phyloP scores from a whole-genome alignment of 2,113 vertebrate genomes.

The Caloenas nicobarica region DNA sequence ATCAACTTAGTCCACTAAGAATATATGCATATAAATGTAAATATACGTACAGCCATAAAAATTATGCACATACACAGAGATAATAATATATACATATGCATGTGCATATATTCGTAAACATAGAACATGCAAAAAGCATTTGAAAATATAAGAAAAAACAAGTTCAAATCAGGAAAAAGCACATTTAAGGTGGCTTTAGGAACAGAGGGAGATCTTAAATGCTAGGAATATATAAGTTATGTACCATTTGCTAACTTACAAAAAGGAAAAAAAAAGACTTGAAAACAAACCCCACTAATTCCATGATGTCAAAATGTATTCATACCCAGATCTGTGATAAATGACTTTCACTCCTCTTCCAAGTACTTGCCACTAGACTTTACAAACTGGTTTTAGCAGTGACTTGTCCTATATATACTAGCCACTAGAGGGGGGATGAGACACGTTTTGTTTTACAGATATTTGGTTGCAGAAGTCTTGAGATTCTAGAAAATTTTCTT shows the following conservation, averaged over 20 bases:
- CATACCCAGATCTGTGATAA: background rate
- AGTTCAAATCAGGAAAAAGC: background rate
- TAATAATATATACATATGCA: background rate
- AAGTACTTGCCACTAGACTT: background rate
- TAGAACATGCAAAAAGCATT: background rate
- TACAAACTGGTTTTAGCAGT: background rate
- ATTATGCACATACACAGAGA: background rate
- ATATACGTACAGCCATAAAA: background rate
- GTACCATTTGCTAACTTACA: background rate
- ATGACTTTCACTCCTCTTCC: background rate
- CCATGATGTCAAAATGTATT: background rate
- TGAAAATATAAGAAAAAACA: background rate
- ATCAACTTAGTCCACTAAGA: background rate
- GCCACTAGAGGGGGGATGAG: slow-evolving; percentile 61
- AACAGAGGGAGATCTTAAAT: background rate
- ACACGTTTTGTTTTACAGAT: background rate
- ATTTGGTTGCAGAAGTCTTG: background rate
- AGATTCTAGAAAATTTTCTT: background rate
- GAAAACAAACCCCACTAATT: background rate
- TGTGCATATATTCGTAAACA: background rate
- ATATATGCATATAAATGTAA: background rate
- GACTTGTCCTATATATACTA: slow-evolving; percentile 9
- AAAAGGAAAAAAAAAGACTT: background rate
- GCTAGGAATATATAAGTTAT: background rate
- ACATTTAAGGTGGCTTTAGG: background rate